These are phyloP conservation scores for Diogma glabrata DNA, from an alignment of 2,888 invertebrate genomes.

Conservation along the genomic window DNA sequence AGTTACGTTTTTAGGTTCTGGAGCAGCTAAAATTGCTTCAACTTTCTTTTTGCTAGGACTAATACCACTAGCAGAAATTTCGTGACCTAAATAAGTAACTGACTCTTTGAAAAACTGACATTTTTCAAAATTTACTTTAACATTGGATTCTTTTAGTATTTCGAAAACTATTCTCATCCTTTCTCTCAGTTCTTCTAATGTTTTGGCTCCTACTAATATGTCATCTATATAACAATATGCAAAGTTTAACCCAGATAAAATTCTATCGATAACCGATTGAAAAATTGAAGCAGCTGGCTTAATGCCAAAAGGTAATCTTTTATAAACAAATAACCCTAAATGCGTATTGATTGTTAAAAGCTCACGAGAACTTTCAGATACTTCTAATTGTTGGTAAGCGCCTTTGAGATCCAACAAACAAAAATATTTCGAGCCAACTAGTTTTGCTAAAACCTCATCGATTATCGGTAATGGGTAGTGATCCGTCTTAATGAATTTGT, in stretches of 20 bases:
- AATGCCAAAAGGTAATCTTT: too few relatives aligned
- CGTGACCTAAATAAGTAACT: too few relatives aligned
- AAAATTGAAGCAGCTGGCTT: too few relatives aligned
- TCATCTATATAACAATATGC: background rate
- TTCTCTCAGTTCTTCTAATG: background rate
- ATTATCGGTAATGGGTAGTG: background rate
- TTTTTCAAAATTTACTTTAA: slow-evolving; percentile 1
- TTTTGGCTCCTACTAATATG: background rate
- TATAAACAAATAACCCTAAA: too few relatives aligned
- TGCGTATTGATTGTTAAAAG: too few relatives aligned
- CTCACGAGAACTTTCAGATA: too few relatives aligned
- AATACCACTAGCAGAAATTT: background rate
- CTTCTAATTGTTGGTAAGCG: background rate
- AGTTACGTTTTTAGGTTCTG: background rate
- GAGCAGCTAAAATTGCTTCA: slow-evolving; percentile 4
- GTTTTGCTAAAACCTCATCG: background rate
- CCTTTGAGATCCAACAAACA: background rate
- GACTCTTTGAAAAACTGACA: too few relatives aligned
- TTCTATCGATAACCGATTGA: background rate
- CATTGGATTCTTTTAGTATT: background rate
- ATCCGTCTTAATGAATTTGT: background rate
- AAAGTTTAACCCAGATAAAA: background rate
- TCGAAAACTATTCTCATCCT: background rate
- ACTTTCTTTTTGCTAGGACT: background rate
- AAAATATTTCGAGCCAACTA: background rate